These are phyloP conservation scores for Magallana nippona DNA, from an alignment of 2,888 invertebrate species.

Conservation along the genomic window DNA sequence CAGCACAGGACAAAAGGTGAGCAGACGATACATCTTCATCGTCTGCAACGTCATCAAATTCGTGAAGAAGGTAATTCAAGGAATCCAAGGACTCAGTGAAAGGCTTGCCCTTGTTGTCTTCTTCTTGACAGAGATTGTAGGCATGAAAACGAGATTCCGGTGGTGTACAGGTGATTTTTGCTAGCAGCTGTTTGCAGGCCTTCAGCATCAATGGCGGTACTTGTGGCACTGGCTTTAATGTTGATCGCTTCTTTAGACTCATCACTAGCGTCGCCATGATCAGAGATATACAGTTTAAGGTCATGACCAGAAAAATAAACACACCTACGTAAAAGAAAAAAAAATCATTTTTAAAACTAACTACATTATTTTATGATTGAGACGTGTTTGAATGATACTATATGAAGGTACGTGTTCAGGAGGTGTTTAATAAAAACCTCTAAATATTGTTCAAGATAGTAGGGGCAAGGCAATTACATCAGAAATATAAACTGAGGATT, in stretches of 20 bases:
- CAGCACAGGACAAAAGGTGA: neutral
- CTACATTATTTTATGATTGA: too few species aligned
- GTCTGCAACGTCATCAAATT: neutral
- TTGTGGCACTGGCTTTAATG: conserved; percentile 68
- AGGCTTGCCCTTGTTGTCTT: neutral
- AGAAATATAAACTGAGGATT: too few species aligned
- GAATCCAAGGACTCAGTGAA: neutral
- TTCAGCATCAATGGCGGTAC: conserved; percentile 72
- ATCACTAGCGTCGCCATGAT: conserved; percentile 78
- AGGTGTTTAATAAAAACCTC: too few species aligned
- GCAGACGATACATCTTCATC: neutral
- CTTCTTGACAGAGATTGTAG: conserved; percentile 42
- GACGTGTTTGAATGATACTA: too few species aligned
- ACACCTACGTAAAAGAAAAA: conserved; percentile 69
- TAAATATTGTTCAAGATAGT: too few species aligned
- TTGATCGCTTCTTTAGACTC: conserved; percentile 77
- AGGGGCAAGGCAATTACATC: too few species aligned
- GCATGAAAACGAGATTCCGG: conserved; percentile 34
- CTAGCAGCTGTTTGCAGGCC: conserved; percentile 70
- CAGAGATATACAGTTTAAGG: conserved; percentile 78
- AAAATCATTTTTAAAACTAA: neutral
- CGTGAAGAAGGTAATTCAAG: neutral
- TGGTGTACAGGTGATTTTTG: conserved; percentile 67
- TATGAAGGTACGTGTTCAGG: too few species aligned
- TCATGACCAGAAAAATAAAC: conserved; percentile 78